Conservation (phyloP, 2,888 invertebrate genomes). For the Mimumesa dahlbomi region DNA sequence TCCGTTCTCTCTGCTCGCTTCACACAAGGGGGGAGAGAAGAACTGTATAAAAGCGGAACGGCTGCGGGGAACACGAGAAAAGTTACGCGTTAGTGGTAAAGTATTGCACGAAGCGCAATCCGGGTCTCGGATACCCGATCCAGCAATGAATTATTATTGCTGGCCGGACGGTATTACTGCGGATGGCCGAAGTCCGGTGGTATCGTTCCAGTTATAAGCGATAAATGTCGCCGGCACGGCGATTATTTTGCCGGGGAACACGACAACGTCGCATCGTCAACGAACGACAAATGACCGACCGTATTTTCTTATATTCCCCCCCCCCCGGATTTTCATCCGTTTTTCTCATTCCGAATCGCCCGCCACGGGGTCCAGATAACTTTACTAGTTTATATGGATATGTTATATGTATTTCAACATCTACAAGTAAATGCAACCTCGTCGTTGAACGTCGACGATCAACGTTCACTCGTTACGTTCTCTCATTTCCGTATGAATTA, state of each 20-base stretch:
- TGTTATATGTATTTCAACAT: too few relatives aligned
- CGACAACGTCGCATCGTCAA: too few relatives aligned
- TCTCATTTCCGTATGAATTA: too few relatives aligned
- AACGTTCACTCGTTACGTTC: too few relatives aligned
- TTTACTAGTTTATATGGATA: too few relatives aligned
- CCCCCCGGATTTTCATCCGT: too few relatives aligned
- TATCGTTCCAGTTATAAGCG: conserved; percentile 35
- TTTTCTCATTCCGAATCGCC: too few relatives aligned
- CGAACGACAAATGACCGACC: too few relatives aligned
- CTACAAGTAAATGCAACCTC: too few relatives aligned
- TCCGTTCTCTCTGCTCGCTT: conserved; percentile 8
- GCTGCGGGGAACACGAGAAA: conserved; percentile 11
- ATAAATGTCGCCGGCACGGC: conserved; percentile 47
- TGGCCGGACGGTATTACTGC: conserved; percentile 29
- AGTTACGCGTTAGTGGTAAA: conserved; percentile 23
- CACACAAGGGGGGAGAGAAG: too few relatives aligned
- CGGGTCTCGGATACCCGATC: background rate
- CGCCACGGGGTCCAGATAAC: too few relatives aligned
- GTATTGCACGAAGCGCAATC: conserved; percentile 9
- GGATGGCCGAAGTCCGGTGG: conserved; percentile 14
- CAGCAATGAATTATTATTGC: conserved; percentile 48
- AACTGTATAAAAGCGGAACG: background rate
- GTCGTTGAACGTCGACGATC: too few relatives aligned
- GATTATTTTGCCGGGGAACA: conserved; percentile 29
- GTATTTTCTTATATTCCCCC: background rate